These are phyloP conservation scores for Tylochromis polylepis DNA, from an alignment of 2,113 vertebrate species.

Conservation along the genomic window DNA sequence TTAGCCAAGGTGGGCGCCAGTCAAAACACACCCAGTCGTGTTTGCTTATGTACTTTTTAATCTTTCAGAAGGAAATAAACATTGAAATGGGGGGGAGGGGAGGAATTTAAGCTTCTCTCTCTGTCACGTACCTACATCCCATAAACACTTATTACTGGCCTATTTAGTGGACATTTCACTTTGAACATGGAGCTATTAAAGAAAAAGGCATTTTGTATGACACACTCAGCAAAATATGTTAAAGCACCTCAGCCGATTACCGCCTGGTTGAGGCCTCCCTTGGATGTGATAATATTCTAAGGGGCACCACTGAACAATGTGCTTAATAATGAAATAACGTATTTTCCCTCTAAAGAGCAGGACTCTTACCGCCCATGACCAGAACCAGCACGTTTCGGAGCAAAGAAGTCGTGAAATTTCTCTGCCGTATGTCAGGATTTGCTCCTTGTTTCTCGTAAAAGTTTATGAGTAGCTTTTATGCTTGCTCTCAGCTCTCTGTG, in stretches of 20 bases:
- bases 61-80: conserved; percentile 51
- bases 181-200: conserved; percentile 30
- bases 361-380: neutral
- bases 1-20: conserved; percentile 52
- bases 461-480: conserved; percentile 12
- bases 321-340: conserved; percentile 35
- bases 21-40: conserved; percentile 26
- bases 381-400: neutral
- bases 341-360: conserved; percentile 18
- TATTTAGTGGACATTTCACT: conserved; percentile 38
- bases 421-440: neutral
- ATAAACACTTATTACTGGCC: conserved; percentile 17
- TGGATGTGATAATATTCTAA: conserved; percentile 23
- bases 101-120: conserved; percentile 12
- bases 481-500: neutral
- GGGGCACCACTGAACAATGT: conserved; percentile 20
- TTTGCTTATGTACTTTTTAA: conserved; percentile 32
- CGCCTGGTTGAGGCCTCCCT: neutral
- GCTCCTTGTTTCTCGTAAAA: conserved; percentile 24
- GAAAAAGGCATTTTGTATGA: neutral
- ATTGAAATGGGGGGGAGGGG: neutral
- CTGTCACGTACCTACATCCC: conserved; percentile 2
- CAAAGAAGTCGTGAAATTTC: neutral
- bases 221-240: conserved; percentile 35
- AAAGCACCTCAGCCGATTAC: conserved; percentile 36